Conservation (phyloP, 2,888 invertebrate species). For the Cheilosia vernalis region DNA sequence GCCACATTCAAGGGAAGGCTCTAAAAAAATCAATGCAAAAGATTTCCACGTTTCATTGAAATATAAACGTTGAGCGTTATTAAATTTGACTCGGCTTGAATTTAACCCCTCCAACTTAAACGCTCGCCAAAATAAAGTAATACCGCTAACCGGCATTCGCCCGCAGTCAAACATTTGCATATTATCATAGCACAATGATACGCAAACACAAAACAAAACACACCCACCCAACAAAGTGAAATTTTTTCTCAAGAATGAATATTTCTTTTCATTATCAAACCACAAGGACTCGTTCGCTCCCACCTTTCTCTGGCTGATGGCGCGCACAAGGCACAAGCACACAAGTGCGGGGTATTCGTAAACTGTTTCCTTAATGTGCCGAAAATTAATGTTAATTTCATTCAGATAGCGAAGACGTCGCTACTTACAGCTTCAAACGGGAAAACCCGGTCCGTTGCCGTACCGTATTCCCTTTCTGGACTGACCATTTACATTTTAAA, state of each 20-base stretch:
- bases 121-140: not conserved
- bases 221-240: constrained; percentile 31
- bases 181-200: constrained; percentile 69
- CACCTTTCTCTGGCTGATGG: not conserved
- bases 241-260: constrained; percentile 66
- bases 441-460: constrained; percentile 1
- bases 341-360: constrained; percentile 44
- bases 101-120: constrained; percentile 9
- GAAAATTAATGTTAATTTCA: constrained; percentile 75
- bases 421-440: constrained; percentile 70
- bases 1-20: constrained; percentile 12
- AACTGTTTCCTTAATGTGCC: constrained; percentile 74
- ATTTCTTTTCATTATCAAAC: constrained; percentile 74
- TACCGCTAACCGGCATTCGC: constrained; percentile 13
- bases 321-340: not conserved
- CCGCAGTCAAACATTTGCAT: constrained; percentile 62
- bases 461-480: constrained; percentile 25
- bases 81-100: constrained; percentile 21
- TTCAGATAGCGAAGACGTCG: constrained; percentile 74
- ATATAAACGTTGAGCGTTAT: constrained; percentile 60
- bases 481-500: constrained; percentile 75
- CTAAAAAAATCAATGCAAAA: constrained; percentile 48
- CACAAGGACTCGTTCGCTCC: constrained; percentile 51
- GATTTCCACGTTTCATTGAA: constrained; percentile 57
- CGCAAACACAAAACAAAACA: constrained; percentile 61